Conservation (phyloP, 2,113 vertebrate species). For the Sander lucioperca region DNA sequence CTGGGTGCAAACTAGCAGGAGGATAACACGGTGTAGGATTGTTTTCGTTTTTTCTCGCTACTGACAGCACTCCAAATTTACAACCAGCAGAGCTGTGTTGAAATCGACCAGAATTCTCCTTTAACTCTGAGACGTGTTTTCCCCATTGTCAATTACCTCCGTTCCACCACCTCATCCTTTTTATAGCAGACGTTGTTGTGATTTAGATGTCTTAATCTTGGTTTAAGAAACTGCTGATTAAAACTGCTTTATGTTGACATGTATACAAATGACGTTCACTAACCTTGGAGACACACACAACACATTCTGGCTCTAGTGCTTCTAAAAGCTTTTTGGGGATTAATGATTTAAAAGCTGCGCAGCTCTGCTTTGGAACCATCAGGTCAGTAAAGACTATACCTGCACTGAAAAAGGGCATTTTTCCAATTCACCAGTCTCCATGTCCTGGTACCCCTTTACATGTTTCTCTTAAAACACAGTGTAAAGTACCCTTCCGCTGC, state of each 20-base stretch:
- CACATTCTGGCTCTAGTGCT: background rate
- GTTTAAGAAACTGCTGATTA: constrained; percentile 33
- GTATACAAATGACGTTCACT: constrained; percentile 25
- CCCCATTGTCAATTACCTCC: background rate
- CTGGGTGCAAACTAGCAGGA: too few relatives aligned
- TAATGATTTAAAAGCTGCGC: constrained; percentile 65
- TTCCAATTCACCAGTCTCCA: constrained; percentile 50
- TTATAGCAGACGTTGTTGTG: background rate
- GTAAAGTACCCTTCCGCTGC: constrained; percentile 54
- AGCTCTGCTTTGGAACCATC: constrained; percentile 35
- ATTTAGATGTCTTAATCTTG: background rate
- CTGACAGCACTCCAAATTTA: too few relatives aligned
- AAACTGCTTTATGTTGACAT: constrained; percentile 46
- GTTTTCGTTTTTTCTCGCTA: too few relatives aligned
- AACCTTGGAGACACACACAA: constrained; percentile 22
- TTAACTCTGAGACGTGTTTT: background rate
- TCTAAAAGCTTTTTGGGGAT: constrained; percentile 62
- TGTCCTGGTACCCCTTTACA: constrained; percentile 32
- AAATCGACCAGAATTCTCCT: too few relatives aligned
- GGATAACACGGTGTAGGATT: too few relatives aligned
- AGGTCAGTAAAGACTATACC: constrained; percentile 46
- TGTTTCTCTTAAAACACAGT: constrained; percentile 57
- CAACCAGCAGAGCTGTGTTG: too few relatives aligned
- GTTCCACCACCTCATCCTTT: background rate
- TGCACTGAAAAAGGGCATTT: constrained; percentile 45